Evolutionary conservation across 2,113 vertebrate species (phyloP).

Genomic region (Psittacula cyanocephala): DNA sequence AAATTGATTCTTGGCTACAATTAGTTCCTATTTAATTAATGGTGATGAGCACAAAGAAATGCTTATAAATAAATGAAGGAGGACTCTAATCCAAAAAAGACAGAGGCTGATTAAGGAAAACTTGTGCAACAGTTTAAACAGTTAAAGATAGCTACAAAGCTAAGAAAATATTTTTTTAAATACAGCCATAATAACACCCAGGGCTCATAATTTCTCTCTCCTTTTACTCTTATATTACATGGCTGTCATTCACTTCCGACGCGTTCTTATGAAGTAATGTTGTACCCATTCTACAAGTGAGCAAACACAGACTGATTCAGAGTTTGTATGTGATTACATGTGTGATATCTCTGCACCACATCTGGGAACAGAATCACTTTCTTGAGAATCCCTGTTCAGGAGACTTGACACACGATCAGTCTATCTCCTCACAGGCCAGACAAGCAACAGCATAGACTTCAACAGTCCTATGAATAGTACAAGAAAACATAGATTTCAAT

Average conservation of each 20-base stretch:
- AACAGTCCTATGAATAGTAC: background rate
- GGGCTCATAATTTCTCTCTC: background rate
- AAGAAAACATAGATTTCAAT: background rate
- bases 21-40: constrained; percentile 32
- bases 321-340: background rate
- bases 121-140: background rate
- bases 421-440: background rate
- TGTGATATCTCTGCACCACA: background rate
- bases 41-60: constrained; percentile 8
- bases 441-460: background rate
- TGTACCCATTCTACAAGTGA: background rate
- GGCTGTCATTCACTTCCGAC: background rate
- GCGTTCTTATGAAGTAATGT: background rate
- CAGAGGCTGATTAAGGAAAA: background rate
- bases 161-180: background rate
- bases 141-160: background rate
- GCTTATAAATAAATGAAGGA: constrained; percentile 21
- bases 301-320: background rate
- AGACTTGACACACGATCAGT: background rate
- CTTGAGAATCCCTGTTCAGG: background rate
- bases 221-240: background rate
- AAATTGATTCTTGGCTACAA: constrained; percentile 43
- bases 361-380: background rate
- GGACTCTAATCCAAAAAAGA: background rate
- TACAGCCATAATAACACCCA: background rate